Evolutionary conservation across 2,888 invertebrate genomes (phyloP).

Genomic region (Lasioglossum lativentre): DNA sequence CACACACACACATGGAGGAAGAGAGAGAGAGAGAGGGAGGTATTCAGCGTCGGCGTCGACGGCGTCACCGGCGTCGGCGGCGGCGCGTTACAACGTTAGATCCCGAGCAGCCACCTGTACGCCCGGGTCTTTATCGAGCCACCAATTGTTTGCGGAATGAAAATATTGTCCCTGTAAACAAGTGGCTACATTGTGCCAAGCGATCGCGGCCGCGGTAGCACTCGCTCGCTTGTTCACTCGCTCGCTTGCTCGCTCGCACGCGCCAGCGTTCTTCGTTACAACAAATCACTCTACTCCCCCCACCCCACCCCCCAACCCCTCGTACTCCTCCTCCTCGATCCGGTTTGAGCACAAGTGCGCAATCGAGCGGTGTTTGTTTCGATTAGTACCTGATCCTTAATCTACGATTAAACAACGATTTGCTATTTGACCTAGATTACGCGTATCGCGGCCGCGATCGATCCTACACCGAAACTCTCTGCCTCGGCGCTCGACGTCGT

Average conservation of each 20-base stretch:
- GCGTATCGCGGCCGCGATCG: conserved; percentile 64
- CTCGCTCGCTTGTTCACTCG: neutral
- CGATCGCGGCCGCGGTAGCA: conserved; percentile 20
- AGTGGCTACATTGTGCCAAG: conserved; percentile 75
- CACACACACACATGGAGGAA: neutral
- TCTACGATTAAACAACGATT: conserved; percentile 76
- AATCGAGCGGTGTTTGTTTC: conserved; percentile 71
- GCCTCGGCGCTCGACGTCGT: neutral
- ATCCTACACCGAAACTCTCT: conserved; percentile 25
- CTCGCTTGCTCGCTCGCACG: neutral
- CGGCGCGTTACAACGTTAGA: conserved; percentile 73
- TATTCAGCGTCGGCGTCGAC: conserved; percentile 59
- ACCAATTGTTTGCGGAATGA: conserved; percentile 84
- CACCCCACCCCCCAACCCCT: too few relatives aligned
- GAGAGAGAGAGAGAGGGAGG: neutral
- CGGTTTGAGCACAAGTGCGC: conserved; percentile 62
- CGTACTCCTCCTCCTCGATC: conserved; percentile 53
- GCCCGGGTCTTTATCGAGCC: conserved; percentile 81
- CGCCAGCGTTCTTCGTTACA: conserved; percentile 70
- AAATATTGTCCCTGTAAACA: conserved; percentile 84
- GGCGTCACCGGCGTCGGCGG: conserved; percentile 57
- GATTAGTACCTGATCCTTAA: conserved; percentile 71
- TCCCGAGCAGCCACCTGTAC: conserved; percentile 75
- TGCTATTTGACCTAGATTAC: conserved; percentile 75
- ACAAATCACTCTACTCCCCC: conserved; percentile 64